Percentiles rank a stretch among this genome's conserved stretches.
phyloP scores from a whole-genome alignment of 2,797 vertebrate genomes.

The Enteromius afrohamiltoni region DNA sequence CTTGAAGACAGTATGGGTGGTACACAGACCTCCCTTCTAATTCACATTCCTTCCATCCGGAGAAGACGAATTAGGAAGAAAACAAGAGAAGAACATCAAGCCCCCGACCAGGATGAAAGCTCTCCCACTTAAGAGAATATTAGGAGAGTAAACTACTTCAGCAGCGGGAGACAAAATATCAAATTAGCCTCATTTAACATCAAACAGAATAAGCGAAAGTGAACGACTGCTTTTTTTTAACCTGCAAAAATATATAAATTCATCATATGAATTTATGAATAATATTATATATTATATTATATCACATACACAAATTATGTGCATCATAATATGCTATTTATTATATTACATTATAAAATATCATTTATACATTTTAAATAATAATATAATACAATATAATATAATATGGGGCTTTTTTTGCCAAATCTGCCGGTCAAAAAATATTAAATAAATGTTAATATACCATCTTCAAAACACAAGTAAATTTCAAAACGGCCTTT shows the following conservation, averaged over 20 bases:
- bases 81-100: slow-evolving; percentile 52
- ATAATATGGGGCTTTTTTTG: slow-evolving; percentile 68
- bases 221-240: slow-evolving; percentile 14
- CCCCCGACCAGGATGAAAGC: slow-evolving; percentile 82
- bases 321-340: background rate
- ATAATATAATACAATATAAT: slow-evolving; percentile 41
- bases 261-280: background rate
- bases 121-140: slow-evolving; percentile 78
- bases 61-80: slow-evolving; percentile 63
- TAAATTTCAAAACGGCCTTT: slow-evolving; percentile 70
- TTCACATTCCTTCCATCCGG: slow-evolving; percentile 55
- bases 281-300: background rate
- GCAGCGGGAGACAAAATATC: slow-evolving; percentile 79
- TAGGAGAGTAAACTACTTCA: slow-evolving; percentile 80
- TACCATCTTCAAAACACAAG: slow-evolving; percentile 67
- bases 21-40: slow-evolving; percentile 28
- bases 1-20: slow-evolving; percentile 44
- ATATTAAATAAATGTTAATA: slow-evolving; percentile 69
- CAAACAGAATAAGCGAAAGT: slow-evolving; percentile 74
- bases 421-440: slow-evolving; percentile 74
- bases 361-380: background rate
- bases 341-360: background rate
- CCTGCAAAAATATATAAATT: background rate
- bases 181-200: slow-evolving; percentile 75
- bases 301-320: background rate